Base-by-base conservation (phyloP, 92 coral and sea anemone species). In the Galaxea fascicularis region DNA sequence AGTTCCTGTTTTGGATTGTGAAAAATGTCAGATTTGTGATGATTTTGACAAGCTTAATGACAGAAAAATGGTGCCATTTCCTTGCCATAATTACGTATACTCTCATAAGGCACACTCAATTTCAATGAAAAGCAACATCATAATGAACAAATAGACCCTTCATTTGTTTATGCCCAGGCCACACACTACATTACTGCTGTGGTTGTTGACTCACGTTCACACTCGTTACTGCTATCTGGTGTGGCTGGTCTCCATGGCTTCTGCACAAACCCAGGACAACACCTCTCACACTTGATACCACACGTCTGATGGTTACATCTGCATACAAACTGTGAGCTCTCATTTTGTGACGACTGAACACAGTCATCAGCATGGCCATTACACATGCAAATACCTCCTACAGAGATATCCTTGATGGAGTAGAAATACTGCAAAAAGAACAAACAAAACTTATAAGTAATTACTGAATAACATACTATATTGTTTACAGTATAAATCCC, bases 311-410 rank as follows among this genome's bases (percentile, higher is more conserved):
- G 96, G 52, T 85, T 95, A 66, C 99, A 97, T 17, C 73, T 75
- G 76, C 99, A 97, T 4, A 83, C 84, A 71, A 89, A 91, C 62
- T 92, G 89, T 10, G 86, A 47, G 79, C 39, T 77, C 5, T 70
- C 75, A 27, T 85, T 85, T 39, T 67, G 71, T 7, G 66, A 72
- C 4, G 87, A 28, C 39, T 87, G 89, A 22, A 90, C 84, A 80
- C 99, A 97, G 52, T 72, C 87, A 35, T 93, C 94, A 2, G 97
- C 98, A 85, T 97, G 98, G 16, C 99, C 98, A 85, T 97, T 94
- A 82, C 99, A 97, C 95, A 95, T 89, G 73, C 99, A 97, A 65
- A 93, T 88, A 31, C 98, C 99, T 58, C 99, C 99, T 56, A 97
- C 96, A 21, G 98, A 92, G 30, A 97, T 95, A 74, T 97, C 99